Evolutionary conservation across 2,113 vertebrate genomes (phyloP).

Genomic region (Emydocephalus ijimae): DNA sequence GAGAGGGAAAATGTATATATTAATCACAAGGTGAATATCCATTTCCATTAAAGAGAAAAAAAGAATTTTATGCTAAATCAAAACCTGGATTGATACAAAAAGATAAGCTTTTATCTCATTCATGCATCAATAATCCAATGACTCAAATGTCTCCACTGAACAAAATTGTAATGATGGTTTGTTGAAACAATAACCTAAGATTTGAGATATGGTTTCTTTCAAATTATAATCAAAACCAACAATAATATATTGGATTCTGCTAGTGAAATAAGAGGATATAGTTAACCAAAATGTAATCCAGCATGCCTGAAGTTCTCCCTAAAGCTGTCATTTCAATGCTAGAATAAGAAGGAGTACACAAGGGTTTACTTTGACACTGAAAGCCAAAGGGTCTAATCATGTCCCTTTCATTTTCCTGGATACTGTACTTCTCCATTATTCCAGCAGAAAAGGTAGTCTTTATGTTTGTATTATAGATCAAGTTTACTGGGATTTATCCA

Average conservation of each 20-base stretch:
- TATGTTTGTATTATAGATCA: not conserved
- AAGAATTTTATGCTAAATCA: not conserved
- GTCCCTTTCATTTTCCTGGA: not conserved
- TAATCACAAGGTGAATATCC: conserved; percentile 1
- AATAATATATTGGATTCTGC: not conserved
- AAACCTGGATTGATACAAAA: not conserved
- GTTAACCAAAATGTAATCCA: not conserved
- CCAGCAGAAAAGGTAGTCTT: not conserved
- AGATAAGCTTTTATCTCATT: not conserved
- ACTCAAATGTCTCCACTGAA: not conserved
- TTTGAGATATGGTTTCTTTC: not conserved
- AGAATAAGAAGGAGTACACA: not conserved
- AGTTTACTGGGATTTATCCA: not conserved
- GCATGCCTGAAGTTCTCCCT: not conserved
- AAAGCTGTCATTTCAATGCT: not conserved
- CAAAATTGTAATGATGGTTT: not conserved
- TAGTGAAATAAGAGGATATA: not conserved
- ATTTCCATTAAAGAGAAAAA: not conserved
- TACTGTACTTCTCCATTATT: not conserved
- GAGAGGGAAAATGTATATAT: not conserved
- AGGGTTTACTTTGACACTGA: not conserved
- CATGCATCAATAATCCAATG: not conserved
- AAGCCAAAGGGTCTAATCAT: not conserved
- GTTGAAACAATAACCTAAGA: not conserved
- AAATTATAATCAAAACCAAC: not conserved